Base-by-base conservation (phyloP, 2,888 invertebrate genomes). In the Synergus laeviventris region DNA sequence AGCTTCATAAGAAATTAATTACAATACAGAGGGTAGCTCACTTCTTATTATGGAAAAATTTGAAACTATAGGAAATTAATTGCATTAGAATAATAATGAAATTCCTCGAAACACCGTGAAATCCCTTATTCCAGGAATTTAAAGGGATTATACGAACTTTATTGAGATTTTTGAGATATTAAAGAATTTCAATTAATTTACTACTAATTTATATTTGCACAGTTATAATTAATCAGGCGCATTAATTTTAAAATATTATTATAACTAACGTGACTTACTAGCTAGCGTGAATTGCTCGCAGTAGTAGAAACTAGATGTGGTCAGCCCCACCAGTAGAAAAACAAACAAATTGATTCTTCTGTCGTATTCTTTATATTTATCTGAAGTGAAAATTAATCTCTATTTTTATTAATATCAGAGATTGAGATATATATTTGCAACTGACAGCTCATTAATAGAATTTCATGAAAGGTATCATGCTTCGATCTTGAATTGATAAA, bases 401-500 rank as follows among this genome's bases (percentile, higher is more conserved):
- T 21, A 56, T 21, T 4, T 56, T 56, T 62, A 36, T 39, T 62
- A 4, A 9, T 38, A 18, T 38, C 62, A 38, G 11, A 2, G 11
- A 3, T 62, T 39, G n/a, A 38, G 9, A 39, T 31, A 39, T 16
- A 36, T 38, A 38, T 62, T 39, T 62, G 62, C n/a, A 18, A n/a
- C n/a, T 62, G 38, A 62, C 62, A 62, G 62, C 38, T 62, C 39
- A 62, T 62, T 62, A 62, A 62, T 62, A 62, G 38, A 62, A 38
- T 62, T 36, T 62, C 38, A n/a, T 18, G 36, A 38, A 39, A n/a
- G 11, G 38, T 56, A 38, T 36, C 31, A 18, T 39, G 62, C 18
- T 62, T 39, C 62, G 11, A 18, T 11, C 9, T 38, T 39, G 38
- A 62, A 62, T 62, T 39, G 62, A 62, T 62, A 11, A 18, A 18